phyloP scores from a whole-genome alignment of 2,113 vertebrate species.

The Nycticebus coucang region DNA sequence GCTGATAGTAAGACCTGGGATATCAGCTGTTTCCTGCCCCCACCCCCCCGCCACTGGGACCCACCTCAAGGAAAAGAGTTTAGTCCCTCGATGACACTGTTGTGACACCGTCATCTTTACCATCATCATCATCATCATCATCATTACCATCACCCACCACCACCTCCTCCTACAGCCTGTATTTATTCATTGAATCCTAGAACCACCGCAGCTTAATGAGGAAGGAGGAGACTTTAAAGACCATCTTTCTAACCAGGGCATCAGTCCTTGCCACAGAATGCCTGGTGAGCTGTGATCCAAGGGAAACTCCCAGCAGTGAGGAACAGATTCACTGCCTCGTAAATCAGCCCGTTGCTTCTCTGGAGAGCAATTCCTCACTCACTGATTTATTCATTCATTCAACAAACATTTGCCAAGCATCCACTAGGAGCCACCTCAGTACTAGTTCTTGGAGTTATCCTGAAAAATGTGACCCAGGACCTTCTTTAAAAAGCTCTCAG shows the following conservation, averaged over 20 bases:
- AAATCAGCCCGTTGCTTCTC: conserved; percentile 14
- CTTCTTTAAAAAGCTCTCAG: neutral
- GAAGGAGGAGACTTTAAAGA: neutral
- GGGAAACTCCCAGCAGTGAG: neutral
- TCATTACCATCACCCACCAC: neutral
- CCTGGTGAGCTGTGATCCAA: neutral
- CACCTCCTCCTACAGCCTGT: neutral
- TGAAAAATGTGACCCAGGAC: neutral
- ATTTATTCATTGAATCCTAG: neutral
- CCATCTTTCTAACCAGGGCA: neutral
- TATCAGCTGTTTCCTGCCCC: neutral
- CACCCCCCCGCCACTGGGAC: neutral
- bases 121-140: neutral
- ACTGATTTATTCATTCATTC: neutral
- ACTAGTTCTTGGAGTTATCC: neutral
- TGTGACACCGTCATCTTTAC: neutral
- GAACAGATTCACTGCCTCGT: neutral
- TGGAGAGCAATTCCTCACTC: conserved; percentile 16
- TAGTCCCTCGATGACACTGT: neutral
- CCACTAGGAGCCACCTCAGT: neutral
- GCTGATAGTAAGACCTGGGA: neutral
- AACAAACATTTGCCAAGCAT: neutral
- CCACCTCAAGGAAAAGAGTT: neutral
- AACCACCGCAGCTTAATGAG: neutral
- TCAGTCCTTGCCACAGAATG: neutral